These are phyloP conservation scores for Zaprionus inermis DNA, from an alignment of 1,140 invertebrate species.

Conservation along the genomic window DNA sequence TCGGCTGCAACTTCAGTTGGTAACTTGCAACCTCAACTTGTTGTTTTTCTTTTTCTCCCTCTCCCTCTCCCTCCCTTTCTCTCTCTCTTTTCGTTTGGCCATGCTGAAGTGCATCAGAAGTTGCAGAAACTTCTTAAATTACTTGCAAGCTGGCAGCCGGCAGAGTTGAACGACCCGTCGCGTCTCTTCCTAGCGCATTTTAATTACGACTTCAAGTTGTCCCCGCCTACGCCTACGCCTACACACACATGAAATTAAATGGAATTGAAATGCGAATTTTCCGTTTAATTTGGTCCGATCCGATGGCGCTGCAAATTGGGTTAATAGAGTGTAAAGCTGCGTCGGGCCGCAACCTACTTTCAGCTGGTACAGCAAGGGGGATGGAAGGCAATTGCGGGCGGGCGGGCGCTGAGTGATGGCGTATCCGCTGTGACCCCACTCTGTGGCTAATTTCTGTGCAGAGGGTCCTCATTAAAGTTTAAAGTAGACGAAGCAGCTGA, in stretches of 20 bases:
- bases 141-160: slow-evolving; percentile 39
- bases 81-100: slow-evolving; percentile 5
- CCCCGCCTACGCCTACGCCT: slow-evolving; percentile 8
- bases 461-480: slow-evolving; percentile 74
- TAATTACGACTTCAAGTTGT: slow-evolving; percentile 44
- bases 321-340: slow-evolving; percentile 81
- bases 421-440: background rate
- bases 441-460: slow-evolving; percentile 60
- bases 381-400: background rate
- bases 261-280: slow-evolving; percentile 68
- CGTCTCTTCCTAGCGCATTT: slow-evolving; percentile 4
- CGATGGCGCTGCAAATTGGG: slow-evolving; percentile 69
- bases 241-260: slow-evolving; percentile 39
- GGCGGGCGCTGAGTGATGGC: background rate
- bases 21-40: slow-evolving; percentile 37
- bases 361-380: slow-evolving; percentile 11
- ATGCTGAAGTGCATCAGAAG: slow-evolving; percentile 46
- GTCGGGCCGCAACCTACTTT: slow-evolving; percentile 73
- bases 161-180: slow-evolving; percentile 43
- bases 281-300: slow-evolving; percentile 77
- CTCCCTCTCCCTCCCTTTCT: background rate
- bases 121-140: slow-evolving; percentile 64
- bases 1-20: slow-evolving; percentile 30
- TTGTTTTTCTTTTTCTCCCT: background rate
- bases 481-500: slow-evolving; percentile 42